Evolutionary conservation across 2,888 invertebrate genomes (phyloP), one percentile per base, ranked within the genome.

Genomic region (Orthonevra nobilis): DNA sequence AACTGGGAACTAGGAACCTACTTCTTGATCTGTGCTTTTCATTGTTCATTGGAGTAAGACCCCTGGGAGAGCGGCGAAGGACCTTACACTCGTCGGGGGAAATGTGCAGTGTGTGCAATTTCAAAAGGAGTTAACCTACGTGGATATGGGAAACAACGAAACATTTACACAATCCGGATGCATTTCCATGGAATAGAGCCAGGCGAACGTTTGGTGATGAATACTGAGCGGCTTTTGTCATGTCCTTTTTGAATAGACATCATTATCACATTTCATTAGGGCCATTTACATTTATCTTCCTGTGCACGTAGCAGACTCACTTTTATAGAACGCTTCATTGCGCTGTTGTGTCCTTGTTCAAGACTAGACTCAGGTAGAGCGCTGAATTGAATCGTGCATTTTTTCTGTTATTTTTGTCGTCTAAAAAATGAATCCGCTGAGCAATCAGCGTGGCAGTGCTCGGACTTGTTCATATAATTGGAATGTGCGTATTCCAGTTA

Each of bases 231-330:
- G 9, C 32, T 70, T 77, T 69, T 69, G 48, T 58, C 6, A n/a
- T n/a, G n/a, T n/a, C n/a, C 26, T 32, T 28, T 44, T 38, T 77
- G 72, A 64, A 77, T 77, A 77, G 72, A 60, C 64, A 40, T 77
- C 77, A 72, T 77, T 77, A 72, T 72, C 64, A 40, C 54, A 38
- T 66, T 77, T 72, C 58, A 66, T 72, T 77, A 75, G 56, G 42
- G 30, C 28, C 44, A 44, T 63, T 69, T 63, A 63, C 56, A 50
- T 50, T 6, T 10, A 32, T 42, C 50, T 70, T 75, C 38, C 50
- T 63, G 63, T 50, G 50, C 69, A 46, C 63, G 56, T 63, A 70
- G 38, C 23, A 30, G 20, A 28, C 15, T 56, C 46, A 52, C 64
- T 42, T 38, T 38, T 56, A 12, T 3, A n/a, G 23, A 36, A 36